phyloP scores from a whole-genome alignment of 2,888 invertebrate species.

The Colostygia pectinataria region DNA sequence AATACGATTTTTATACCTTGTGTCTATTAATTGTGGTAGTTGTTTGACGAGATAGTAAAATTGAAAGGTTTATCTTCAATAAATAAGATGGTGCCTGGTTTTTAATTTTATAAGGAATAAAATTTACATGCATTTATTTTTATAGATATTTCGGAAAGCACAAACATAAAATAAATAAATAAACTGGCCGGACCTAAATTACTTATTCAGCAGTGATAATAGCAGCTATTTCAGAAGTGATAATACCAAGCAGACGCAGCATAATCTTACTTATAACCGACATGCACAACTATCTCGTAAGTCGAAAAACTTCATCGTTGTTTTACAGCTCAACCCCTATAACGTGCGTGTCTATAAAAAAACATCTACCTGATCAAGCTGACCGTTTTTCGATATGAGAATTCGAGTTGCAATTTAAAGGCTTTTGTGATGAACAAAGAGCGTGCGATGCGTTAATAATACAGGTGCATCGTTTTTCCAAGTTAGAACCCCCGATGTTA shows the following conservation, averaged over 20 bases:
- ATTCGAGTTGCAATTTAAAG: slow-evolving; percentile 77
- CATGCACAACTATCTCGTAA: slow-evolving; percentile 23
- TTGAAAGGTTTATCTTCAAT: slow-evolving; percentile 62
- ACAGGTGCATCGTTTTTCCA: slow-evolving; percentile 73
- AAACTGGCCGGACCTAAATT: no score
- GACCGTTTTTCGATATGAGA: slow-evolving; percentile 63
- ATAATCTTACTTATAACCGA: slow-evolving; percentile 3
- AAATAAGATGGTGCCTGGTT: slow-evolving; percentile 51
- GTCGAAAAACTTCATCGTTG: slow-evolving; percentile 42
- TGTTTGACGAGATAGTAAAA: slow-evolving; percentile 61
- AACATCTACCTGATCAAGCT: slow-evolving; percentile 59
- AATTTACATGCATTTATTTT: slow-evolving; percentile 39
- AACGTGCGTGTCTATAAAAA: slow-evolving; percentile 50
- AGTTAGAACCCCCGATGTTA: slow-evolving; percentile 59
- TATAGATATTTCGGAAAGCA: slow-evolving; percentile 18
- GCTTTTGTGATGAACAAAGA: slow-evolving; percentile 78
- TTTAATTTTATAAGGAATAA: slow-evolving; percentile 39
- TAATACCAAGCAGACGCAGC: no score
- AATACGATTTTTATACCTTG: slow-evolving; percentile 67
- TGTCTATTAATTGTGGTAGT: slow-evolving; percentile 68
- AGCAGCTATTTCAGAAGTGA: no score
- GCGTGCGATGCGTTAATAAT: slow-evolving; percentile 75
- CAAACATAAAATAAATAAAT: no score
- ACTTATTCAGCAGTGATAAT: no score
- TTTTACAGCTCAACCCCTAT: slow-evolving; percentile 37